A percentile compares a stretch with the other conserved stretches of the same genome.
These are phyloP conservation scores for Picathartes gymnocephalus DNA, from an alignment of 2,113 vertebrate species.

Conservation along the genomic window DNA sequence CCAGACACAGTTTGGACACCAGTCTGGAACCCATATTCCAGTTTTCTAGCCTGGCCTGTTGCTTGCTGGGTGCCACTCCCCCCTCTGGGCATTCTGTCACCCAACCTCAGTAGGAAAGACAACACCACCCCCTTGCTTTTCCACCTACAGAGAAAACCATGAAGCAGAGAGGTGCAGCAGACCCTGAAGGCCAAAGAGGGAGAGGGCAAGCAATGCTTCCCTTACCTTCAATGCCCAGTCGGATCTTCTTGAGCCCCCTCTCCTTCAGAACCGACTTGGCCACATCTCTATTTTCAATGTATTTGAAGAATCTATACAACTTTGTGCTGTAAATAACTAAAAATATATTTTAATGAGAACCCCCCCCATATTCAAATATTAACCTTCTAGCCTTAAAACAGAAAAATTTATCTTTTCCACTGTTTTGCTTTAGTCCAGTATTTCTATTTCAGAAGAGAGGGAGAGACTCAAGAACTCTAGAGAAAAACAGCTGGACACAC, in stretches of 20 bases:
- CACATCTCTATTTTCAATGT: constrained; percentile 97
- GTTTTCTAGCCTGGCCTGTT: neutral
- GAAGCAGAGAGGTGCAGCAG: neutral
- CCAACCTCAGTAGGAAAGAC: neutral
- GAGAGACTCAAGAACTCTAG: neutral
- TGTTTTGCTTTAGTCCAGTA: neutral
- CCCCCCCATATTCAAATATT: neutral
- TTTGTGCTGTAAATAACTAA: constrained; percentile 99
- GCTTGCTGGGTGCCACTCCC: neutral
- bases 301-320: constrained; percentile 99
- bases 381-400: neutral
- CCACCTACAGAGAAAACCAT: neutral
- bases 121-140: neutral
- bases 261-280: constrained; percentile 98
- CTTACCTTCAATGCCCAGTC: constrained; percentile 97
- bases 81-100: neutral
- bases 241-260: constrained; percentile 95
- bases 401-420: neutral
- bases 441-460: neutral
- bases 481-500: neutral
- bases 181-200: neutral
- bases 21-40: fast-evolving
- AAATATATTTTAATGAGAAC: constrained; percentile 14
- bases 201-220: neutral
- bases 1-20: neutral